Conservation (phyloP, 2,888 invertebrate genomes). For the Calliopum simillimum region DNA sequence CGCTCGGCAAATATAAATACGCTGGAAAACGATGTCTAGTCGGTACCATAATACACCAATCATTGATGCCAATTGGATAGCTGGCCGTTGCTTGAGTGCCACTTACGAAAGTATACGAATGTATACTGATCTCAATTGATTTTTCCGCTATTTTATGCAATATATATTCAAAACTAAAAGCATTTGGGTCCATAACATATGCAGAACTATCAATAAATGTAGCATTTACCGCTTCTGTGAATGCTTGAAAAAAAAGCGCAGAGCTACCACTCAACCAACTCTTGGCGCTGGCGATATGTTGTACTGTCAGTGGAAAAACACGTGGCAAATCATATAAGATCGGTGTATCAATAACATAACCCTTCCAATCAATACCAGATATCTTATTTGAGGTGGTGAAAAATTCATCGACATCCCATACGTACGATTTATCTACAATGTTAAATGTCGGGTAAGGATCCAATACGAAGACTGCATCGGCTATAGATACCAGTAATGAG, state of each 20-base stretch:
- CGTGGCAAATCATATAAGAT: slow-evolving; percentile 53
- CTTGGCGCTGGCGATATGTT: too few species aligned
- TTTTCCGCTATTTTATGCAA: slow-evolving; percentile 37
- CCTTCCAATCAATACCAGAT: slow-evolving; percentile 44
- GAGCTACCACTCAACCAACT: too few species aligned
- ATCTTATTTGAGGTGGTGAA: slow-evolving; percentile 24
- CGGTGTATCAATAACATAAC: slow-evolving; percentile 51
- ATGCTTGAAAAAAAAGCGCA: too few species aligned
- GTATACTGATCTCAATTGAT: slow-evolving; percentile 55
- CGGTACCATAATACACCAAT: slow-evolving; percentile 60
- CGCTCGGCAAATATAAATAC: slow-evolving; percentile 50
- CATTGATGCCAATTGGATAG: slow-evolving; percentile 59
- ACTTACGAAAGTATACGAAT: slow-evolving; percentile 50
- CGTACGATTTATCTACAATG: slow-evolving; percentile 46
- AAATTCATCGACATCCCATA: slow-evolving; percentile 47
- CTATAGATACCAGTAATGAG: slow-evolving; percentile 47
- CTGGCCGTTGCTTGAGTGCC: slow-evolving; percentile 46
- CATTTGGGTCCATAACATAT: too few species aligned
- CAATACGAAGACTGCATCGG: slow-evolving; percentile 47
- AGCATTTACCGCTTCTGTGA: too few species aligned
- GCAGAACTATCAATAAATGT: too few species aligned
- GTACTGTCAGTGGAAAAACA: slow-evolving; percentile 46
- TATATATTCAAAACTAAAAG: too few species aligned
- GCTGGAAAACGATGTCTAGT: slow-evolving; percentile 51
- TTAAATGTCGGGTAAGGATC: slow-evolving; percentile 48